Evolutionary conservation across 2,888 invertebrate species (phyloP), one percentile per base, ranked within the genome.

Genomic region (Falcaria lacertinaria): DNA sequence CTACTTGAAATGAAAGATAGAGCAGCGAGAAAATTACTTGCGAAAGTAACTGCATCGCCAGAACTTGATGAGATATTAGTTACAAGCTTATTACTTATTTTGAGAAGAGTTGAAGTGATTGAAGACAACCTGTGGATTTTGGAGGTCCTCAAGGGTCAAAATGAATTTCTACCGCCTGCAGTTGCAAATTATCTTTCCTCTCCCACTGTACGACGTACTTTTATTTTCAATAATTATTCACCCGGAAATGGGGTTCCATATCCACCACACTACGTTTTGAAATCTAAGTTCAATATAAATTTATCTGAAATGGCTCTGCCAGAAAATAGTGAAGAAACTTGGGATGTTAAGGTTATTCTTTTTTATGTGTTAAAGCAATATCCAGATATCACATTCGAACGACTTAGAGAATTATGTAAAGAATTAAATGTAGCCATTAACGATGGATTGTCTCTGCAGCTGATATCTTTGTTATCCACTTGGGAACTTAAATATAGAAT

Each of bases 311-410:
- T 89, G 45, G 72, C 80, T 42, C 62, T 87, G 37, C 79, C 85
- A n/a, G 87, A 86, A 57, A 76, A 70, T 48, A 79, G 74, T 32
- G 89, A 88, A 67, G 85, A 86, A 67, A 88, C 88, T 15, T 87
- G 85, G 86, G 86, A 89, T 69, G 80, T 76, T 0, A 87, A 88
- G 70, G 77, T 86, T 22, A 67, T 88, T 43, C 57, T 89, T n/a
- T 86, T 86, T 65, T 80, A 81, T 50, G 76, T 87, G 47, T 65
- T 89, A 48, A 75, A 72, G 54, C 80, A 83, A 54, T 66, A 74
- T 47, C 85, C 86, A 15, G 54, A 76, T 38, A 84, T 72, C 4
- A 48, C 63, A 35, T 74, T 80, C 43, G 75, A 81, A 33, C 61
- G 80, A 43, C 62, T 89, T 16, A 48, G 65, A 2, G 83, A 86